Base-by-base conservation (phyloP, 2,113 vertebrate species). In the Urocynchramus pylzowi region DNA sequence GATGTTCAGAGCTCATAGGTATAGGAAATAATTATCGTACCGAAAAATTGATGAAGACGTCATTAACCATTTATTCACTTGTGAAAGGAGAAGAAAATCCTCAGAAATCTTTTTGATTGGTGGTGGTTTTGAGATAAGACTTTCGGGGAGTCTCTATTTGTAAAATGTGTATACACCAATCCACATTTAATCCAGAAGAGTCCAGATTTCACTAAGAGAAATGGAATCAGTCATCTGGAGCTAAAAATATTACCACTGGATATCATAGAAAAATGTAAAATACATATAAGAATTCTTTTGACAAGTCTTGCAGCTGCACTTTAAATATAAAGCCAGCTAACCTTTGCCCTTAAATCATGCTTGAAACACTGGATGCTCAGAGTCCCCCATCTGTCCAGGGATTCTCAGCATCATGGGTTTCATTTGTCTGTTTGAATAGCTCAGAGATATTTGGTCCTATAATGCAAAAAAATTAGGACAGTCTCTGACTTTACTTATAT, bases 171-270 rank as follows among this genome's bases (percentile, higher is more conserved):
- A 17, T n/a, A 16, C 6, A 3, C 2, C 2, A 15, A 63, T 6
- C 0, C 7, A 63, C 2, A 13, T 7, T 21, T 0, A 0, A 19
- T 49, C 1, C 1, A 77, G 81, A 57, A 31, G 15, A 47, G 13
- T 12, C 41, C 60, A 21, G 1, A 9, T 77, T 91, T 77, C 44
- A 39, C 21, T 20, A 21, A 23, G 16, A 73, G 10, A 76, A 73
- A 80, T 57, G 0, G 42, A 86, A 74, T 61, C 13, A 61, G 13
- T 24, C 6, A 65, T 11, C 33, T 88, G 16, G 9, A 70, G 14
- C 31, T 61, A 33, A 84, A 84, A 86, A 76, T 76, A 26, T 52
- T 60, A 33, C 39, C 10, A 30, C 17, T 9, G 3, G 2, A 42
- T 61, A 9, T 18, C 6, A 61, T 4, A 33, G 30, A 44, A 90